phyloP scores from a whole-genome alignment of 1,140 invertebrate genomes.

The Tetragonula clypearis region DNA sequence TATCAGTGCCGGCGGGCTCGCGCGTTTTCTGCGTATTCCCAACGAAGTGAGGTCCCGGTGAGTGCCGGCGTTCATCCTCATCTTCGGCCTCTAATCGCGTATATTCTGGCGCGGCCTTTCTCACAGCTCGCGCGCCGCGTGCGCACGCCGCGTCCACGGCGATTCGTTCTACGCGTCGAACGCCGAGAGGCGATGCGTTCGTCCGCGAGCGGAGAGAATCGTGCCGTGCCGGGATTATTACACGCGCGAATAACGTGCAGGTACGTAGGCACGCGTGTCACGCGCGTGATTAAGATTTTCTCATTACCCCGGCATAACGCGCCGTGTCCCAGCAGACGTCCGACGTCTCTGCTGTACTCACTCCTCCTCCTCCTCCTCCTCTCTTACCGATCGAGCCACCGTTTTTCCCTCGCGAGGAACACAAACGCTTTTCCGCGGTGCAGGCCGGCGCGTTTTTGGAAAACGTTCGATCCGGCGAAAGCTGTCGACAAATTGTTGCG shows the following conservation, averaged over 20 bases:
- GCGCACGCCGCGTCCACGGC: constrained; percentile 31
- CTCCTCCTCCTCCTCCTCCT: background rate
- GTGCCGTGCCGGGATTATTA: constrained; percentile 50
- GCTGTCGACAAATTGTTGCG: constrained; percentile 19
- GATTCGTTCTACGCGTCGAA: constrained; percentile 62
- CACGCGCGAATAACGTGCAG: constrained; percentile 43
- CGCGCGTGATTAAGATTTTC: constrained; percentile 58
- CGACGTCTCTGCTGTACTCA: background rate
- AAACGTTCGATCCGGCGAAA: constrained; percentile 50
- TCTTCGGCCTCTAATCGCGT: constrained; percentile 48
- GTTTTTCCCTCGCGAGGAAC: constrained; percentile 16
- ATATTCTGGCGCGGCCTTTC: constrained; percentile 61
- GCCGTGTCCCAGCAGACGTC: constrained; percentile 12
- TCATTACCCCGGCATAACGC: constrained; percentile 41
- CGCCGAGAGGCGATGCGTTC: constrained; percentile 51
- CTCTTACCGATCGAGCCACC: background rate
- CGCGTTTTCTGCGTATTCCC: constrained; percentile 38
- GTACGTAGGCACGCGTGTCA: constrained; percentile 54
- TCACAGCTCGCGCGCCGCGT: constrained; percentile 48
- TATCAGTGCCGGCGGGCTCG: constrained; percentile 36
- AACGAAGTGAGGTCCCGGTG: background rate
- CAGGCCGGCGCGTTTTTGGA: constrained; percentile 18
- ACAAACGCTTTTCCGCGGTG: constrained; percentile 26
- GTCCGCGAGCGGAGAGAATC: constrained; percentile 15
- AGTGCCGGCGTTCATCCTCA: constrained; percentile 7